Evolutionary conservation across 2,888 invertebrate genomes (phyloP), one percentile per base, ranked within the genome.

Genomic region (Campoplex nolae): DNA sequence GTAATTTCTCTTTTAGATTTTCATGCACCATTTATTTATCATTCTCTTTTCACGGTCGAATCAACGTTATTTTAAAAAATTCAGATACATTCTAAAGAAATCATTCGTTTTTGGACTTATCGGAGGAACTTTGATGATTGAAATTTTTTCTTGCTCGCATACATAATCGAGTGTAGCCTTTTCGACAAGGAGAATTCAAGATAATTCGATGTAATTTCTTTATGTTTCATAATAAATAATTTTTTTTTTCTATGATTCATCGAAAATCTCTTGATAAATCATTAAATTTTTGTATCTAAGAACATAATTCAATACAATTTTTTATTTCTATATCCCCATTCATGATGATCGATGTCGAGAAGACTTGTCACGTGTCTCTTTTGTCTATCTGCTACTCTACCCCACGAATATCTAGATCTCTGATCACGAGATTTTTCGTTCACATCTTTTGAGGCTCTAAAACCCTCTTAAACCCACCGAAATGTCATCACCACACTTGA

Each of bases 1-100:
- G 89, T 88, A 78, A 77, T 16, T 8, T 7, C 18, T 70, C 68
- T 32, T 45, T 11, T 23, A 23, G 6, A n/a, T 18, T 16, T n/a
- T 11, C 2, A 35, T 9, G 16, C 23, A 23, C 0, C 23, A 23
- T 23, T 23, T 23, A 23, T 23, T 23, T 23, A 0, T 23, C 23
- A 23, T 23, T 23, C 23, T 23, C 23, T 23, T 23, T 23, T 23
- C 23, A 23, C 23, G 23, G 23, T 23, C 23, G 23, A 23, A 23
- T 23, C 23, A 23, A 23, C 0, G 23, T 23, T 23, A 23, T 23
- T 23, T 23, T 23, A 23, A 23, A 23, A 23, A 23, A 23, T 23
- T 23, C 23, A 23, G 23, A 23, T 23, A 23, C 0, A 23, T 23
- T 23, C 23, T 23, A 23, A 23, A 23, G 23, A 23, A 23, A 23